phyloP scores from a whole-genome alignment of 2,797 vertebrate species.

The Tachyglossus aculeatus region DNA sequence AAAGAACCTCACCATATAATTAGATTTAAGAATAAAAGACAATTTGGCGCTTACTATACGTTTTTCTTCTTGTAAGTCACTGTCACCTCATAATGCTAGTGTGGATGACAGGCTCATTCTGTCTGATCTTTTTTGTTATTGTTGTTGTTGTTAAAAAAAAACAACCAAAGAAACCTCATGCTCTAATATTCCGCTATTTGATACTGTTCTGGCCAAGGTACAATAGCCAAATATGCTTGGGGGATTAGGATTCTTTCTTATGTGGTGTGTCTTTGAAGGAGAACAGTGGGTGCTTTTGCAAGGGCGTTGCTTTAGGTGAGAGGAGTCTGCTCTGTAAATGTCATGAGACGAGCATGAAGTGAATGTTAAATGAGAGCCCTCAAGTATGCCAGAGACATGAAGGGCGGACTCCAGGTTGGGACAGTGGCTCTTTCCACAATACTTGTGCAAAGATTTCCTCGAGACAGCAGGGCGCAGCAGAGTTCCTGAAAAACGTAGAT shows the following conservation, averaged over 20 bases:
- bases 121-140: constrained; percentile 19
- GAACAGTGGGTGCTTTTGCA: constrained; percentile 3
- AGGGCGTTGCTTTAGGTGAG: constrained; percentile 25
- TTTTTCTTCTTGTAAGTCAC: constrained; percentile 49
- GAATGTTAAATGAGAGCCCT: not conserved
- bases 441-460: not conserved
- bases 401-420: not conserved
- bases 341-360: not conserved
- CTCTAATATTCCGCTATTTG: not conserved
- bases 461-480: rapidly evolving
- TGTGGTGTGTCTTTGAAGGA: not conserved
- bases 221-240: not conserved
- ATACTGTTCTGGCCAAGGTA: not conserved
- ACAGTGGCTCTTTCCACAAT: not conserved
- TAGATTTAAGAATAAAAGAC: constrained; percentile 42
- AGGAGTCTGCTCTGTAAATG: constrained; percentile 15
- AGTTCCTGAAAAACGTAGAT: not conserved
- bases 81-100: constrained; percentile 25
- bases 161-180: not conserved
- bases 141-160: no score
- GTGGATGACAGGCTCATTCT: constrained; percentile 23
- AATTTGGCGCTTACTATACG: not conserved
- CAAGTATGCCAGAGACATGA: not conserved
- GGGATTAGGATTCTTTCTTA: constrained; percentile 3
- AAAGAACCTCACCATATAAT: constrained; percentile 44